phyloP scores from a whole-genome alignment of 2,113 vertebrate genomes.

The Rhodinocichla rosea region DNA sequence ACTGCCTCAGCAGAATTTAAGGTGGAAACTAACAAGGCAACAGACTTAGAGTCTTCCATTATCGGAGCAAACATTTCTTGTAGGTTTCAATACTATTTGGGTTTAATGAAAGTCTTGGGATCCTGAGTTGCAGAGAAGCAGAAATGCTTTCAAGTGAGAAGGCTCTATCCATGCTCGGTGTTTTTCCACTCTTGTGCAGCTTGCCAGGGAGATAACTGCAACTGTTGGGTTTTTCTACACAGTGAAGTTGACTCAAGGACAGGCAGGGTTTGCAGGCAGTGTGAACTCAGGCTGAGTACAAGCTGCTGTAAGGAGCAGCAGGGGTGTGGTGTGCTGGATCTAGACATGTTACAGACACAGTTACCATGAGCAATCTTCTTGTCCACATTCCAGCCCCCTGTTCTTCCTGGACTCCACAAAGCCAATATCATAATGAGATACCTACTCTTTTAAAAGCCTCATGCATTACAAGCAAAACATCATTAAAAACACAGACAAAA shows the following conservation, averaged over 20 bases:
- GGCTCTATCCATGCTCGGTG: neutral
- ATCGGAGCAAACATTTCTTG: neutral
- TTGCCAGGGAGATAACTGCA: slow-evolving; percentile 7
- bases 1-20: neutral
- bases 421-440: neutral
- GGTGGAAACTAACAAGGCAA: neutral
- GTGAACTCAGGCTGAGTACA: neutral
- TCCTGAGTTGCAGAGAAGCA: neutral
- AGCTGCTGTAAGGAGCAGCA: neutral
- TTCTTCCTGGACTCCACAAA: neutral
- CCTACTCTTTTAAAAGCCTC: neutral
- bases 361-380: neutral
- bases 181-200: neutral
- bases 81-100: neutral
- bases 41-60: neutral
- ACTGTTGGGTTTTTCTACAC: neutral
- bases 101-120: neutral
- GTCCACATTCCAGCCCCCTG: neutral
- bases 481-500: neutral
- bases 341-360: neutral
- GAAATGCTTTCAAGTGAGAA: neutral
- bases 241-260: neutral
- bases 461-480: neutral
- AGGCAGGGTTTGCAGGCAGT: neutral
- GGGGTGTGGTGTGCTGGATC: neutral